phyloP scores from a whole-genome alignment of 1,140 invertebrate genomes.

The Uloborus diversus region DNA sequence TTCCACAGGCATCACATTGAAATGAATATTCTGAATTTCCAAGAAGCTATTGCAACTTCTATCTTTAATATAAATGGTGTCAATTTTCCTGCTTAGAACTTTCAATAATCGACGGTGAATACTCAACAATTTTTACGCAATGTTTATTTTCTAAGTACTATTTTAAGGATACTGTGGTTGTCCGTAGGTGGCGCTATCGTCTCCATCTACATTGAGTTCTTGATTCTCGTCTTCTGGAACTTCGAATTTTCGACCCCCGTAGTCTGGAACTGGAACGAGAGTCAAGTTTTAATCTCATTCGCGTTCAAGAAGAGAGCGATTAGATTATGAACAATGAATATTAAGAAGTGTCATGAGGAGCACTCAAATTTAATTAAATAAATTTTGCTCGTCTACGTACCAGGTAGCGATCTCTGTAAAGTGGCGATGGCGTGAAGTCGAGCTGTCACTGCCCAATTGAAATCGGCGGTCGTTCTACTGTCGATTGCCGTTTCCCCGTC shows the following conservation, averaged over 20 bases:
- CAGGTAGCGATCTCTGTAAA: constrained; percentile 25
- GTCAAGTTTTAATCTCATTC: no score
- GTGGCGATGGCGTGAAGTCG: constrained; percentile 26
- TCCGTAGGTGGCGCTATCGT: constrained; percentile 80
- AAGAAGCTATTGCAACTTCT: no score
- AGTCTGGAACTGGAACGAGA: no score
- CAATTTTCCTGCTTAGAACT: no score
- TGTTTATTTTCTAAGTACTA: no score
- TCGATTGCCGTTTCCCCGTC: constrained; percentile 29
- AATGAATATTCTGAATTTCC: no score
- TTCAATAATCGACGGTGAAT: no score
- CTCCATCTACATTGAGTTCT: constrained; percentile 81
- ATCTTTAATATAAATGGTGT: no score
- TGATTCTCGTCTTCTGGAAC: constrained; percentile 78
- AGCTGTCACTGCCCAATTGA: constrained; percentile 39
- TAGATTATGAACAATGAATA: no score
- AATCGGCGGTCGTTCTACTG: constrained; percentile 30
- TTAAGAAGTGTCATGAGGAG: not conserved
- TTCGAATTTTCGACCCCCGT: constrained; percentile 42
- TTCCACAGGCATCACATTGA: no score
- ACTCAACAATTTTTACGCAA: no score
- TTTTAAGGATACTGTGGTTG: constrained; percentile 79
- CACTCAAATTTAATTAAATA: not conserved
- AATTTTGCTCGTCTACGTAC: constrained; percentile 4
- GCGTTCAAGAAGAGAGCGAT: no score